Evolutionary conservation across 2,888 invertebrate genomes (phyloP).

Genomic region (Euplagia quadripunctaria): DNA sequence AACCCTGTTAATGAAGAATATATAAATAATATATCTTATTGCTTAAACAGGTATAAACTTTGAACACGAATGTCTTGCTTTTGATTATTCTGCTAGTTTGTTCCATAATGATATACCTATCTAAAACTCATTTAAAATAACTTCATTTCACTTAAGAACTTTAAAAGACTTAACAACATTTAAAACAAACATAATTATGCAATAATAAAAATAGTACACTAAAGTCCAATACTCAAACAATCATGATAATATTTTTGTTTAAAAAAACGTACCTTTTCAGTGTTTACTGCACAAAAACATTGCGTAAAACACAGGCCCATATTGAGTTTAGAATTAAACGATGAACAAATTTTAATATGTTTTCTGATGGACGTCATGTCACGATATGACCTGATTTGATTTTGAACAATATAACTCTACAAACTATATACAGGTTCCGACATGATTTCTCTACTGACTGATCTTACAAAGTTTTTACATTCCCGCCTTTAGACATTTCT

Average conservation of each 20-base stretch:
- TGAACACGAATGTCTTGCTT: not conserved
- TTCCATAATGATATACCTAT: not conserved
- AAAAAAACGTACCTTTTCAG: constrained; percentile 60
- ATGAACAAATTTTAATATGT: constrained; percentile 42
- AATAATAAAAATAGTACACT: not conserved
- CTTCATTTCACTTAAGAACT: not conserved
- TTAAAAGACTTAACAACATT: not conserved
- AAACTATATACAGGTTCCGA: constrained; percentile 58
- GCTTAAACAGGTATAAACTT: not conserved
- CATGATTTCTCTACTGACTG: constrained; percentile 46
- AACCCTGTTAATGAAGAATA: no score
- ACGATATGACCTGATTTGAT: constrained; percentile 40
- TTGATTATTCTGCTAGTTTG: not conserved
- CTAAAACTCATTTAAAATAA: not conserved
- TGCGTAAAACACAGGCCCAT: constrained; percentile 77
- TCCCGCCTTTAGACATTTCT: not conserved
- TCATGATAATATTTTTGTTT: not conserved
- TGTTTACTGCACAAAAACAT: constrained; percentile 60
- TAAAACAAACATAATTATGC: not conserved
- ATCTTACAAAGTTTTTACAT: not conserved
- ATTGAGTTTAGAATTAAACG: constrained; percentile 55
- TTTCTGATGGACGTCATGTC: constrained; percentile 61
- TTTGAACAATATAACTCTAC: constrained; percentile 20
- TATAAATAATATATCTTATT: no score
- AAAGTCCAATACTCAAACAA: not conserved